Base-by-base conservation (phyloP, 1,140 invertebrate species). In the Cataglyphis hispanica region DNA sequence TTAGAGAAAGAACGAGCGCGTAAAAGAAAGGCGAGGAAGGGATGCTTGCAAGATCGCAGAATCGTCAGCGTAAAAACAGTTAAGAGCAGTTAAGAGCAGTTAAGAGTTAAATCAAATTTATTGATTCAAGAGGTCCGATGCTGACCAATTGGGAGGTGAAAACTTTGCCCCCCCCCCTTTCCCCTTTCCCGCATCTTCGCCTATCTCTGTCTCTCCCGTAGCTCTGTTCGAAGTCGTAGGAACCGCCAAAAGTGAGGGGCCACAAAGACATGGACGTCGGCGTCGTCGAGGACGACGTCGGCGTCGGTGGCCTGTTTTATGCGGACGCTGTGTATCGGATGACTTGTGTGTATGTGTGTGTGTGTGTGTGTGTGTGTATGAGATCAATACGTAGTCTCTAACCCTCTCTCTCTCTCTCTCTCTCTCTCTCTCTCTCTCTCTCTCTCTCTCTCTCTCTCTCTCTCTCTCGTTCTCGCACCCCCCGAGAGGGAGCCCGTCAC, bases 341-440 rank as follows among this genome's bases (percentile, higher is more conserved):
- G 76, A 91, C 86, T 89, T 85, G 87, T 56, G 69, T 72, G 27
- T 53, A 19, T 53, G 2, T 34, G 19, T 56, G 46, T 43, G 19
- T 22, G 37, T 70, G 43, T 34, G 43, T 70, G 25, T 7, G 46
- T 11, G 43, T 72, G 46, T 70, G 69, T 56, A 50, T 83, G 91
- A 92, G 86, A 92, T 92, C 91, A 92, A 92, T 92, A 92, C 91
- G 86, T 91, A 89, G 86, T 90, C 87, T 89, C 86, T 87, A 86
- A 85, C 69, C 66, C 77, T 88, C 90, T 69, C 85, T 34, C 77
- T 78, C 75, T n/a, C 77, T 78, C 75, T 31, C 87, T 69, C 46
- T 11, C 58, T 61, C 81, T n/a, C 67, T 66, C 13, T 50, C 7
- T n/a, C n/a, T n/a, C 87, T 90, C 87, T 90, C 86, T 87, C 84